These are phyloP conservation scores for Arrhamphus sclerolepis DNA, from an alignment of 2,797 vertebrate genomes.

Conservation along the genomic window DNA sequence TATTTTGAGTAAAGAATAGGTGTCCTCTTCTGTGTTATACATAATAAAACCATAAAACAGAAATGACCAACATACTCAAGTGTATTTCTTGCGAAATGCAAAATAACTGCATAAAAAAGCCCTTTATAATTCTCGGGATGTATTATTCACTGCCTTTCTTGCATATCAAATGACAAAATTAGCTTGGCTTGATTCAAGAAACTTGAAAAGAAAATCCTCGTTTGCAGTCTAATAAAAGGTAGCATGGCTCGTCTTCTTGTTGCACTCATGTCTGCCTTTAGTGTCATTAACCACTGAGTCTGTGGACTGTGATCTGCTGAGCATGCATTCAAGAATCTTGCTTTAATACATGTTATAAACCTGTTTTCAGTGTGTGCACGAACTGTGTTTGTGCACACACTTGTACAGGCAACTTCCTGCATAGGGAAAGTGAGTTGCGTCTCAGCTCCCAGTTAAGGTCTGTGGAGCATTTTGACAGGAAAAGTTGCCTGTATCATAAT, in stretches of 20 bases:
- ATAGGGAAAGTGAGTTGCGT: conserved; percentile 6
- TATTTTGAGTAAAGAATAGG: conserved; percentile 58
- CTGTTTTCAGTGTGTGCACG: conserved; percentile 20
- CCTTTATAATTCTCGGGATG: conserved; percentile 73
- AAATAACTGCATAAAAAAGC: conserved; percentile 62
- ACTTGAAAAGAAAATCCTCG: conserved; percentile 42
- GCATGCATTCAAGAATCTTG: conserved; percentile 44
- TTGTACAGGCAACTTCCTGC: conserved; percentile 20
- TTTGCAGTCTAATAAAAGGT: conserved; percentile 72
- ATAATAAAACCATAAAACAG: conserved; percentile 67
- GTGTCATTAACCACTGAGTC: conserved; percentile 57
- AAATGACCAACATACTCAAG: conserved; percentile 67
- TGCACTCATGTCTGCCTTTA: conserved; percentile 61
- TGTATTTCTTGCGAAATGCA: conserved; percentile 67
- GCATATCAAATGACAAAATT: conserved; percentile 78
- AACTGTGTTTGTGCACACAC: conserved; percentile 8
- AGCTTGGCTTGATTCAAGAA: conserved; percentile 70
- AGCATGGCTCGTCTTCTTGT: conserved; percentile 61
- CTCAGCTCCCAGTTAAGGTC: conserved; percentile 17
- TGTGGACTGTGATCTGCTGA: conserved; percentile 50
- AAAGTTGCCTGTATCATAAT: conserved; percentile 36
- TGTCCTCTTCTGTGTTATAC: conserved; percentile 57
- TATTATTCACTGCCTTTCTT: conserved; percentile 77
- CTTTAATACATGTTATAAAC: too few relatives aligned
- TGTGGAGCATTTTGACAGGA: conserved; percentile 17